phyloP scores from a whole-genome alignment of 2,888 invertebrate species.

The Acrobasis consociella region DNA sequence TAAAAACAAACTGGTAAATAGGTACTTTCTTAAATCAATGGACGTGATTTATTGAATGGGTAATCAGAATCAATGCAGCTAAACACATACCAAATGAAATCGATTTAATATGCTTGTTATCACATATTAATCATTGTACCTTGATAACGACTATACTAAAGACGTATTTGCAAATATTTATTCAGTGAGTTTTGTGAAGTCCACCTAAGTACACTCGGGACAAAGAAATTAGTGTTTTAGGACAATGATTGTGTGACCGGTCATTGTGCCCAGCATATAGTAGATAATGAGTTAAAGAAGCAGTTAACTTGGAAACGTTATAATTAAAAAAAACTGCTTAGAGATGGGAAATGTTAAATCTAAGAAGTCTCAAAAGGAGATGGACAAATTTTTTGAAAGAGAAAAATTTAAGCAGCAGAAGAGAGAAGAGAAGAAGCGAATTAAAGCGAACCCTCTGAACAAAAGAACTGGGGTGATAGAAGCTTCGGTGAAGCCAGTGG shows the following conservation, averaged over 20 bases:
- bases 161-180: conserved; percentile 19
- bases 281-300: conserved; percentile 8
- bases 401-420: conserved; percentile 67
- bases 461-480: conserved; percentile 57
- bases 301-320: not conserved
- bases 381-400: conserved; percentile 69
- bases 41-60: too few species aligned
- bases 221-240: not conserved
- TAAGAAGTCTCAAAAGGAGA: conserved; percentile 65
- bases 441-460: conserved; percentile 47
- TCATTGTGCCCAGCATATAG: not conserved
- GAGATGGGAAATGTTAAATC: conserved; percentile 73
- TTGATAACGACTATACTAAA: conserved; percentile 28
- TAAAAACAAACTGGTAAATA: too few species aligned
- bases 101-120: conserved; percentile 32
- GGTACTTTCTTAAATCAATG: too few species aligned
- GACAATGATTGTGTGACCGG: not conserved
- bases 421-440: conserved; percentile 59
- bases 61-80: conserved; percentile 20
- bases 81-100: conserved; percentile 23
- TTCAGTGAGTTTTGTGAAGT: conserved; percentile 22
- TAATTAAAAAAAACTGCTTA: conserved; percentile 7
- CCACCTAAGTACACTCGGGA: conserved; percentile 1
- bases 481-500: conserved; percentile 43
- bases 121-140: conserved; percentile 27